phyloP scores from a whole-genome alignment of 2,888 invertebrate species.

The Folsomia candida region DNA sequence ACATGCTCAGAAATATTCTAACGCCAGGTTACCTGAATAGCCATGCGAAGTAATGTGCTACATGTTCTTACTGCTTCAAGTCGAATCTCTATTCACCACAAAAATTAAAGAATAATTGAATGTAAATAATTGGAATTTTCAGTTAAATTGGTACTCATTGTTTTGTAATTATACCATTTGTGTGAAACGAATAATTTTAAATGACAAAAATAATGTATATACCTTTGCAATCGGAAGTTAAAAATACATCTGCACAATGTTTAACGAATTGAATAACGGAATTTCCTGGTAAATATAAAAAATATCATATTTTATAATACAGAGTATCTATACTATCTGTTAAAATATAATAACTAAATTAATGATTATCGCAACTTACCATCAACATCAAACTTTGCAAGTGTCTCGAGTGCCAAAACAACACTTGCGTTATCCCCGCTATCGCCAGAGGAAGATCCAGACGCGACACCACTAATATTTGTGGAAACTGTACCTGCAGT shows the following conservation, averaged over 20 bases:
- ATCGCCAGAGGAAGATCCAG: conserved; percentile 55
- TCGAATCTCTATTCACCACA: too few species aligned
- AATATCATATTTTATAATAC: background rate
- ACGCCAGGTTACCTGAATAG: conserved; percentile 64
- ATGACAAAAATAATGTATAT: too few species aligned
- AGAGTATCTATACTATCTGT: too few species aligned
- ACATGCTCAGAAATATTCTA: too few species aligned
- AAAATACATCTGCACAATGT: conserved; percentile 86
- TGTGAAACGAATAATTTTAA: too few species aligned
- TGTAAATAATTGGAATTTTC: too few species aligned
- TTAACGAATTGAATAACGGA: conserved; percentile 87
- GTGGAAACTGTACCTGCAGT: background rate
- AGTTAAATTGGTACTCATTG: too few species aligned
- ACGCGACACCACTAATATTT: conserved; percentile 17
- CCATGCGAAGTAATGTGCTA: conserved; percentile 80
- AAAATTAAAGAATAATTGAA: too few species aligned
- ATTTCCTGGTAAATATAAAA: conserved; percentile 60
- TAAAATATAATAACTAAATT: conserved; percentile 1
- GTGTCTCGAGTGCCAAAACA: conserved; percentile 85
- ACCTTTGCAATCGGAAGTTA: conserved; percentile 85
- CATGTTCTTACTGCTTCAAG: conserved; percentile 94
- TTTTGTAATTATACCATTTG: too few species aligned
- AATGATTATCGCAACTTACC: conserved; percentile 54
- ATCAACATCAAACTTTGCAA: conserved; percentile 86
- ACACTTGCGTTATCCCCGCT: conserved; percentile 75